Evolutionary conservation across 2,888 invertebrate species (phyloP).

Genomic region (Eristalis intricaria): DNA sequence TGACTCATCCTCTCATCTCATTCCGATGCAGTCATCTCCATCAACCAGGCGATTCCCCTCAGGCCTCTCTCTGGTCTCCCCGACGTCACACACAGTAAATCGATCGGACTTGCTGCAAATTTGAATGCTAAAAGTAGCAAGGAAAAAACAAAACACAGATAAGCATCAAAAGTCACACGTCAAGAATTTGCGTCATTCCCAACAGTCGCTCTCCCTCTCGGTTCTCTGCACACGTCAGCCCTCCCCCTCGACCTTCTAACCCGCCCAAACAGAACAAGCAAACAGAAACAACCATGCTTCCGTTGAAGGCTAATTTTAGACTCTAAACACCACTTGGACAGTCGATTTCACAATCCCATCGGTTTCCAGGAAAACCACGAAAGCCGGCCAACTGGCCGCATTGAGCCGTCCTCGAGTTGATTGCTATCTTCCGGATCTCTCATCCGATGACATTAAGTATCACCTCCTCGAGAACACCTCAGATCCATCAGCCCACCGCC

Average conservation of each 20-base stretch:
- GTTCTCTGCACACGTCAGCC: not conserved
- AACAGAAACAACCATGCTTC: not conserved
- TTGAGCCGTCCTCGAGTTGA: not conserved
- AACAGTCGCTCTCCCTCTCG: not conserved
- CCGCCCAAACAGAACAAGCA: not conserved
- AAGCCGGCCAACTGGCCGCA: not conserved
- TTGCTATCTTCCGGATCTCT: not conserved
- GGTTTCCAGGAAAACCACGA: not conserved
- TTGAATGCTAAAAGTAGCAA: too few relatives aligned
- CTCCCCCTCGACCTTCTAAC: not conserved
- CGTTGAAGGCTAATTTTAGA: not conserved
- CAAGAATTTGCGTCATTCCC: not conserved
- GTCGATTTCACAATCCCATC: not conserved
- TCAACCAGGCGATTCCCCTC: too few relatives aligned
- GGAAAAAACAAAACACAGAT: too few relatives aligned
- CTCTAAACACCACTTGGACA: not conserved
- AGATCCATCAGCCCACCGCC: not conserved
- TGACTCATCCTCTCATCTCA: too few relatives aligned
- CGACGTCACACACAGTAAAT: too few relatives aligned
- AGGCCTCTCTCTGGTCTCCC: too few relatives aligned
- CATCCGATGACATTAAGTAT: not conserved
- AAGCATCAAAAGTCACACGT: too few relatives aligned
- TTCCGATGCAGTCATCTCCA: too few relatives aligned
- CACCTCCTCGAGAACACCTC: not conserved
- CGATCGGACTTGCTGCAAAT: too few relatives aligned